phyloP scores from a whole-genome alignment of 2,113 vertebrate species.

The Nothobranchius kuhntae region DNA sequence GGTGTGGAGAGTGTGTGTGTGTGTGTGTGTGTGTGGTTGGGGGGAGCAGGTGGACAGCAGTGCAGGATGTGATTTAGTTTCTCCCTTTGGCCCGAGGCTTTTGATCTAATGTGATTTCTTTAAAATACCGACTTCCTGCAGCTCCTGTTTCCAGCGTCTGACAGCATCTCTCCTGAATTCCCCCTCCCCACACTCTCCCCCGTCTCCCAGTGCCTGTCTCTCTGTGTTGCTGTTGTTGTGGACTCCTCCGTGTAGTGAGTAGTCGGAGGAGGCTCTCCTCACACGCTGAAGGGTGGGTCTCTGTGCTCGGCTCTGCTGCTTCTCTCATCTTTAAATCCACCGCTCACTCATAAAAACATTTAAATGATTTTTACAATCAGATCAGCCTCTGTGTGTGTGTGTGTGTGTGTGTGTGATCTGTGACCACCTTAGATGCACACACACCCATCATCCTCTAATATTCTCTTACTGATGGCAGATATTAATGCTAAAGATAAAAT shows the following conservation, averaged over 20 bases:
- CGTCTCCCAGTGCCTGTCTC: too few relatives aligned
- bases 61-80: not conserved
- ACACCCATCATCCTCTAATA: conserved; percentile 5
- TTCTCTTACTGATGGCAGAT: too few relatives aligned
- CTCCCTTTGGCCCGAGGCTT: not conserved
- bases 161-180: too few relatives aligned
- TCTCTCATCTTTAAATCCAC: conserved; percentile 1
- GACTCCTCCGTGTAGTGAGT: conserved; percentile 46
- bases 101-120: conserved; percentile 1
- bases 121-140: not conserved
- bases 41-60: conserved; percentile 23
- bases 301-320: conserved; percentile 7
- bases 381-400: not conserved
- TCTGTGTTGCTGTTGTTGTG: conserved; percentile 47
- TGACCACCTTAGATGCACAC: not conserved
- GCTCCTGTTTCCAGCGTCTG: not conserved
- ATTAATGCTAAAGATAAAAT: too few relatives aligned
- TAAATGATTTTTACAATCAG: not conserved
- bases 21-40: not conserved
- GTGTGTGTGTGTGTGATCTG: too few relatives aligned
- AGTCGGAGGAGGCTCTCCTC: conserved; percentile 50
- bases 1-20: not conserved
- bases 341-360: not conserved
- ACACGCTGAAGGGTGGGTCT: conserved; percentile 70
- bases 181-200: too few relatives aligned